These are phyloP conservation scores for Dromius quadrimaculatus DNA, from an alignment of 2,888 invertebrate species.

Conservation along the genomic window DNA sequence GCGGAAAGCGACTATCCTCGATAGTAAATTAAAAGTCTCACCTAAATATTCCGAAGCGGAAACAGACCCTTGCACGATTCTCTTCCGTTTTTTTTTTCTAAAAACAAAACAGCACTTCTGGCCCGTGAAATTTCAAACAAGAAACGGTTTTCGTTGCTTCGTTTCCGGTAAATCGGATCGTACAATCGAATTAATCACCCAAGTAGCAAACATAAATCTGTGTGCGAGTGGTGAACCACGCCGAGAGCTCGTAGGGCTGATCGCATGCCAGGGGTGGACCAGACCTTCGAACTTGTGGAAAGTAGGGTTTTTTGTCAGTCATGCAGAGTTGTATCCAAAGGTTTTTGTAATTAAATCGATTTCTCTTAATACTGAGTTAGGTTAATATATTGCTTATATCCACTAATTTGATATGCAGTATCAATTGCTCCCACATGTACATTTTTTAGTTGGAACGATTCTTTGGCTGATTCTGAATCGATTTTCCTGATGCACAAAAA, in stretches of 20 bases:
- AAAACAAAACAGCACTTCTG: constrained; percentile 14
- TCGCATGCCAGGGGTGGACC: neutral
- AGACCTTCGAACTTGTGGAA: neutral
- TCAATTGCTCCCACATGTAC: no score
- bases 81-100: constrained; percentile 3
- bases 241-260: neutral
- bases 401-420: no score
- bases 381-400: no score
- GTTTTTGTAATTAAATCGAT: no score
- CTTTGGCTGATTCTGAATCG: no score
- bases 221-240: constrained; percentile 19
- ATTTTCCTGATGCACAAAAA: no score
- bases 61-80: no score
- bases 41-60: constrained; percentile 1
- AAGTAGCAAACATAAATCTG: constrained; percentile 49
- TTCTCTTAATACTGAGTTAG: no score
- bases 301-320: no score
- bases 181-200: constrained; percentile 50
- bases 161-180: constrained; percentile 46
- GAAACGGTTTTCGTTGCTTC: constrained; percentile 28
- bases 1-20: neutral
- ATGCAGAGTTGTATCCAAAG: no score
- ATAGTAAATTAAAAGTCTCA: constrained; percentile 39
- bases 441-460: no score
- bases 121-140: constrained; percentile 21